phyloP scores from a whole-genome alignment of 2,888 invertebrate genomes.

The Drosophila niveifrons region DNA sequence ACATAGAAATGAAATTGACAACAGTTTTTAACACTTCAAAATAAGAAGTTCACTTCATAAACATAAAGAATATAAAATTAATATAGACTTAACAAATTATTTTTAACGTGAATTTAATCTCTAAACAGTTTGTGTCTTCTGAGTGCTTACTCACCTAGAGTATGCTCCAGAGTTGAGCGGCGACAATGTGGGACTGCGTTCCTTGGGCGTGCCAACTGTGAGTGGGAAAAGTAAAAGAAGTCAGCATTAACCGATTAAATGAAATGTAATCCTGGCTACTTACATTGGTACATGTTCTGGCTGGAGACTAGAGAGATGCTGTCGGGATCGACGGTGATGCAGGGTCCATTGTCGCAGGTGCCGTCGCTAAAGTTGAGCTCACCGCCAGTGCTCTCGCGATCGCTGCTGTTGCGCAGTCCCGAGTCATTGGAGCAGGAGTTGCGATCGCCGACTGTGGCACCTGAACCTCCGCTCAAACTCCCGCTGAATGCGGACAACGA shows the following conservation, averaged over 20 bases:
- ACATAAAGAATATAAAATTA: no score
- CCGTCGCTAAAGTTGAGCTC: slow-evolving; percentile 92
- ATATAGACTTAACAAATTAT: no score
- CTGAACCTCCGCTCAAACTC: slow-evolving; percentile 83
- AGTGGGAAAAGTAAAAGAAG: neutral
- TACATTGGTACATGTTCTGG: slow-evolving; percentile 86
- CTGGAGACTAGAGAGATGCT: slow-evolving; percentile 85
- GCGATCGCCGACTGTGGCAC: slow-evolving; percentile 88
- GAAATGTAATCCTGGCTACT: slow-evolving; percentile 52
- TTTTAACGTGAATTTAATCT: no score
- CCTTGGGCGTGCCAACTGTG: slow-evolving; percentile 92
- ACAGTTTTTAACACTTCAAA: no score
- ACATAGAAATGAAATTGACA: no score
- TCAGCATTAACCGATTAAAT: neutral
- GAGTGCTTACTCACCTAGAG: slow-evolving; percentile 86
- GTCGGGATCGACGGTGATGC: slow-evolving; percentile 85
- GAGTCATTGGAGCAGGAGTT: slow-evolving; percentile 95
- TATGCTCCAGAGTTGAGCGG: slow-evolving; percentile 92
- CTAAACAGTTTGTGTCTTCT: neutral
- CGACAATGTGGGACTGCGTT: slow-evolving; percentile 93
- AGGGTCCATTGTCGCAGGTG: slow-evolving; percentile 85
- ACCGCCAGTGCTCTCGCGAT: slow-evolving; percentile 91
- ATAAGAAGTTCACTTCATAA: no score
- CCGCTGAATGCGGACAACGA: slow-evolving; percentile 86
- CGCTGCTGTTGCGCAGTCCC: slow-evolving; percentile 92